phyloP scores from a whole-genome alignment of 1,140 invertebrate genomes.

The Dendrolimus kikuchii region DNA sequence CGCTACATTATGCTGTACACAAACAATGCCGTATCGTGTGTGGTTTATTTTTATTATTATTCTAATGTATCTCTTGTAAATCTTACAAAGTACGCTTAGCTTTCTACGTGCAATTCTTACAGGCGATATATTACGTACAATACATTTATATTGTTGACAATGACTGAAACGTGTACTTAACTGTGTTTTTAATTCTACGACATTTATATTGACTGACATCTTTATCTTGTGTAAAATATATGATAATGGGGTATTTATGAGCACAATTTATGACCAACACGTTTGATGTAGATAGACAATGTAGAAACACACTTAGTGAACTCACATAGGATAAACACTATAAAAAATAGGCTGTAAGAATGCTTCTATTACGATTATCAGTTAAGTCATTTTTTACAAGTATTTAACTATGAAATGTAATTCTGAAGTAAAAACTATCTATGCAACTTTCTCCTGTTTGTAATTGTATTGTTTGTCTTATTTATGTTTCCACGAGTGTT shows the following conservation, averaged over 20 bases:
- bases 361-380: too few relatives aligned
- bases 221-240: conserved; percentile 21
- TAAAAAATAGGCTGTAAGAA: background rate
- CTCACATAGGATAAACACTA: conserved; percentile 4
- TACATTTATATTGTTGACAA: conserved; percentile 7
- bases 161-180: conserved; percentile 6
- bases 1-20: conserved; percentile 55
- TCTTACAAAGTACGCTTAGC: conserved; percentile 56
- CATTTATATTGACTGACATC: conserved; percentile 14
- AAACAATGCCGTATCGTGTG: conserved; percentile 60
- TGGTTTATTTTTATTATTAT: conserved; percentile 36
- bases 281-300: conserved; percentile 3
- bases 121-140: conserved; percentile 9
- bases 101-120: conserved; percentile 45
- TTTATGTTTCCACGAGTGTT: conserved; percentile 32
- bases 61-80: conserved; percentile 35
- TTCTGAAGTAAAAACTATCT: too few relatives aligned
- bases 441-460: background rate
- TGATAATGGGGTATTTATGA: conserved; percentile 21
- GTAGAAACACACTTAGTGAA: conserved; percentile 18
- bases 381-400: too few relatives aligned
- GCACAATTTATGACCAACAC: conserved; percentile 22
- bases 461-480: conserved; percentile 5
- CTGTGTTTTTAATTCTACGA: conserved; percentile 5
- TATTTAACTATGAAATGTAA: too few relatives aligned